Percentiles rank a stretch among this genome's conserved stretches.
phyloP scores from a whole-genome alignment of 2,888 invertebrate genomes.

The Rutpela maculata region DNA sequence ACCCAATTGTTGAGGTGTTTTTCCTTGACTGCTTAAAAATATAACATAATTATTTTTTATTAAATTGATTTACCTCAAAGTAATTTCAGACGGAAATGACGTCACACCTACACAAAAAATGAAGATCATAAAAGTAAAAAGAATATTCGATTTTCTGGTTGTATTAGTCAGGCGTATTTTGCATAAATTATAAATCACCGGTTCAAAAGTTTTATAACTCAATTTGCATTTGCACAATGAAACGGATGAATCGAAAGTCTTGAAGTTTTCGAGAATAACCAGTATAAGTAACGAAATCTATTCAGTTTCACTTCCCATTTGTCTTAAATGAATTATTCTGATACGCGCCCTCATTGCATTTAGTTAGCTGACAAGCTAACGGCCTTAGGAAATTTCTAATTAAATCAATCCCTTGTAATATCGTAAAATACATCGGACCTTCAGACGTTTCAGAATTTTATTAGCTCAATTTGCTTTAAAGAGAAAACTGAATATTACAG shows the following conservation, averaged over 20 bases:
- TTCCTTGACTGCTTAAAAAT: too few species aligned
- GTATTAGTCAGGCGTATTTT: not conserved
- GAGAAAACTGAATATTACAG: not conserved
- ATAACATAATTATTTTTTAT: too few species aligned
- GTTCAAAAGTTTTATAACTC: conserved; percentile 7
- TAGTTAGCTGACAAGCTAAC: conserved; percentile 28
- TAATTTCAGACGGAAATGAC: too few species aligned
- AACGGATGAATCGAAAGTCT: conserved; percentile 8
- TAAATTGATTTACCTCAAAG: too few species aligned
- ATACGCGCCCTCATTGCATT: conserved; percentile 21
- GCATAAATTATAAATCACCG: conserved; percentile 4
- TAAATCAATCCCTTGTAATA: conserved; percentile 34
- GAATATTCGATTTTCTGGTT: not conserved
- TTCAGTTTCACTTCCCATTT: conserved; percentile 51
- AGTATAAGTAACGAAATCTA: conserved; percentile 40
- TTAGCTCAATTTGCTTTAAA: not conserved
- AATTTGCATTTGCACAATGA: not conserved
- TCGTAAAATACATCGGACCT: conserved; percentile 29
- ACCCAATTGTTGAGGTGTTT: too few species aligned
- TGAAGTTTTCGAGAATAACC: conserved; percentile 26
- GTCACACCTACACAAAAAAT: too few species aligned
- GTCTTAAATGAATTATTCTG: conserved; percentile 52
- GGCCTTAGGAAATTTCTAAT: conserved; percentile 18
- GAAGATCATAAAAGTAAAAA: not conserved
- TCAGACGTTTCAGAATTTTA: conserved; percentile 8